Evolutionary conservation across 2,888 invertebrate genomes (phyloP).

Genomic region (Lamellibrachia columna): DNA sequence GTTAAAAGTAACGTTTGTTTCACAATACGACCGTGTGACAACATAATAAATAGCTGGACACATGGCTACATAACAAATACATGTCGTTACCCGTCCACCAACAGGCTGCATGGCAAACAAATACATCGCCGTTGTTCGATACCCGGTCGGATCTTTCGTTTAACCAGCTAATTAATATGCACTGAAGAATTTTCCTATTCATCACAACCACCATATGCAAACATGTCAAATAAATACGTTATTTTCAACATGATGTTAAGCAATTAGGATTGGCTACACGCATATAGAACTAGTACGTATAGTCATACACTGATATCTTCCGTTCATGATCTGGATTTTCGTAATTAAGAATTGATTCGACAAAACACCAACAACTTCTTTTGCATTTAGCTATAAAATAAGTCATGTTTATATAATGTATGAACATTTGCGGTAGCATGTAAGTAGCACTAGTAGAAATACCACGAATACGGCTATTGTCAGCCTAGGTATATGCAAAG

Average conservation of each 20-base stretch:
- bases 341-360: background rate
- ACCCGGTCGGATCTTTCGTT: too few relatives aligned
- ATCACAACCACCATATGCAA: background rate
- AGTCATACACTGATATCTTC: background rate
- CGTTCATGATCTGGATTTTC: background rate
- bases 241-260: background rate
- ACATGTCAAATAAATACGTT: background rate
- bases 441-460: background rate
- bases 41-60: too few relatives aligned
- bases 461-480: background rate
- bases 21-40: too few relatives aligned
- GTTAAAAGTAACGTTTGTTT: too few relatives aligned
- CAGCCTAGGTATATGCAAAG: background rate
- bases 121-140: too few relatives aligned
- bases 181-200: background rate
- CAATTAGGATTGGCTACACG: background rate
- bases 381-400: background rate
- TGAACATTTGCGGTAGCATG: background rate
- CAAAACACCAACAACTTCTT: background rate
- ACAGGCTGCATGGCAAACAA: too few relatives aligned
- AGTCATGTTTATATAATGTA: background rate
- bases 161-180: too few relatives aligned
- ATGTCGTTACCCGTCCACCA: too few relatives aligned
- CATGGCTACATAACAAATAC: too few relatives aligned
- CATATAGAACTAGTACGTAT: background rate